phyloP scores from a whole-genome alignment of 2,797 vertebrate species.

The Pteropus rufus region DNA sequence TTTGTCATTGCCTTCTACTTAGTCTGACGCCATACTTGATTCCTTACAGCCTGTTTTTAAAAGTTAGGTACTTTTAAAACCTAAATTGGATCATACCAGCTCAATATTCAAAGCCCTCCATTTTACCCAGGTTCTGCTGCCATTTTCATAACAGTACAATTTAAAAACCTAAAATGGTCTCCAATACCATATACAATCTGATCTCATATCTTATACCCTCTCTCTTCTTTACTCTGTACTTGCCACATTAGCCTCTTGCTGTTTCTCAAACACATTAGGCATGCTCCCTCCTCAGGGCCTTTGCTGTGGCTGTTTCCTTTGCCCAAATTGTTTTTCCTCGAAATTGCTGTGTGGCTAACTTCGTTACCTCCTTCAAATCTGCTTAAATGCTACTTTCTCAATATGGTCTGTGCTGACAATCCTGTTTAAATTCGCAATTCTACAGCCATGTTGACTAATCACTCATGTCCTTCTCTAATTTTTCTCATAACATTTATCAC shows the following conservation, averaged over 20 bases:
- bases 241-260: neutral
- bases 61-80: neutral
- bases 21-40: neutral
- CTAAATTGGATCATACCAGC: neutral
- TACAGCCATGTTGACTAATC: neutral
- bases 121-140: neutral
- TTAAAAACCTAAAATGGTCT: neutral
- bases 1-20: neutral
- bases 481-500: neutral
- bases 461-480: neutral
- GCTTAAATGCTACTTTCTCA: neutral
- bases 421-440: neutral
- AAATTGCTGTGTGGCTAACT: neutral
- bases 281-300: neutral
- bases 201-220: neutral
- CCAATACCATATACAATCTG: neutral
- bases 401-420: neutral
- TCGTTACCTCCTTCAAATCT: neutral
- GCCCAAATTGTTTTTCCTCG: neutral
- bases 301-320: neutral
- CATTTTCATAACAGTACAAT: neutral
- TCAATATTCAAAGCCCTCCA: neutral
- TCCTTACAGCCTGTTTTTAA: neutral
- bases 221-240: neutral
- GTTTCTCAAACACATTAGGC: neutral